Evolutionary conservation across 2,113 vertebrate genomes (phyloP).

Genomic region (Atractosteus spatula): DNA sequence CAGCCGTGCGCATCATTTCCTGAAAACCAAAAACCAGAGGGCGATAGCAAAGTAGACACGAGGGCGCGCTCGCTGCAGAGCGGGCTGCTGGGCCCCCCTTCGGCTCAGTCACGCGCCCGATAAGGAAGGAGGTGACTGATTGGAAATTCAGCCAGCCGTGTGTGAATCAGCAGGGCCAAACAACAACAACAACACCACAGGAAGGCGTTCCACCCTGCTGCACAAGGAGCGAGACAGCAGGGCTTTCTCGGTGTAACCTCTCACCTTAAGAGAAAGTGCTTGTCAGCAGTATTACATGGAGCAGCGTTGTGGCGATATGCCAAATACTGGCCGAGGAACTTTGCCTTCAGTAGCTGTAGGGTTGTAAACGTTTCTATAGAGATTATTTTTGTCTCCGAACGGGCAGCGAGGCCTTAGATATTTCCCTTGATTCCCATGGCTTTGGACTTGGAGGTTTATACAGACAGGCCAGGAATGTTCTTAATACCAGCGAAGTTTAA

Average conservation of each 20-base stretch:
- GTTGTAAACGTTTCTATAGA: slow-evolving; percentile 11
- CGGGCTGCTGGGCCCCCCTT: neutral
- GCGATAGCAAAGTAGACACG: neutral
- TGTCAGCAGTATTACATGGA: slow-evolving; percentile 9
- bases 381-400: neutral
- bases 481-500: neutral
- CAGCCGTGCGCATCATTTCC: no score
- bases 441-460: neutral
- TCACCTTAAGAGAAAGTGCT: slow-evolving; percentile 1
- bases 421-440: neutral
- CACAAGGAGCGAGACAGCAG: neutral
- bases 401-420: neutral
- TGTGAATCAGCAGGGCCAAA: neutral
- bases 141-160: neutral
- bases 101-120: neutral
- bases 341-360: slow-evolving; percentile 13
- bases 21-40: no score
- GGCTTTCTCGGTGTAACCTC: slow-evolving; percentile 5
- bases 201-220: neutral
- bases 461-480: neutral
- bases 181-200: neutral
- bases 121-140: neutral
- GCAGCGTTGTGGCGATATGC: neutral
- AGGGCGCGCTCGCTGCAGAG: neutral
- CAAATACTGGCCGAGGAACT: neutral